A percentile compares a stretch with the other conserved stretches of the same genome.
These are phyloP conservation scores for Polydrusus tereticollis DNA, from an alignment of 2,888 invertebrate species.

Conservation along the genomic window DNA sequence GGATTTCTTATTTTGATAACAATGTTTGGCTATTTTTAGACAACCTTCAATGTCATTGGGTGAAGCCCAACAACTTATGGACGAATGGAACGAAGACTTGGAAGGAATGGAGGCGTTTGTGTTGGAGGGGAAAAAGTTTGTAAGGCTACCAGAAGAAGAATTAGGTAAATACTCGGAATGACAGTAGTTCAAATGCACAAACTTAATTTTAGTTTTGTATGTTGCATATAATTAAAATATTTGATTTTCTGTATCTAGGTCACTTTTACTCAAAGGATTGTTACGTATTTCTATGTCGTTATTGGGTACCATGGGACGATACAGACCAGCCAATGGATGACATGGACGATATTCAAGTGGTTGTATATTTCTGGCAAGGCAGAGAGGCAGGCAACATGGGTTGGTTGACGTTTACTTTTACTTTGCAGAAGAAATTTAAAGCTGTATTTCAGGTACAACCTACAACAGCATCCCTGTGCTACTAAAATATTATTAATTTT, in stretches of 20 bases:
- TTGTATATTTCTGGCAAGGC: slow-evolving; percentile 99
- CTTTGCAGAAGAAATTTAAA: slow-evolving; percentile 92
- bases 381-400: slow-evolving; percentile 98
- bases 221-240: too few relatives aligned
- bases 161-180: slow-evolving; percentile 70
- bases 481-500: background rate
- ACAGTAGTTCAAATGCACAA: background rate
- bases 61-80: slow-evolving; percentile 90
- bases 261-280: slow-evolving; percentile 95
- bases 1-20: too few relatives aligned
- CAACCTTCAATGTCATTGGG: slow-evolving; percentile 88
- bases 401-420: slow-evolving; percentile 99
- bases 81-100: slow-evolving; percentile 98
- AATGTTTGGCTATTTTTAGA: slow-evolving; percentile 64
- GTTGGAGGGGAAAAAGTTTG: slow-evolving; percentile 96
- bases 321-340: slow-evolving; percentile 64
- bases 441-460: slow-evolving; percentile 83
- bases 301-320: slow-evolving; percentile 82
- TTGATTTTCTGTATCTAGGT: slow-evolving; percentile 66
- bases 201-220: background rate
- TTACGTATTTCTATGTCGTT: slow-evolving; percentile 97
- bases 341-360: slow-evolving; percentile 80
- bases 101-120: slow-evolving; percentile 99
- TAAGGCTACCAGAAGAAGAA: slow-evolving; percentile 95
- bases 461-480: background rate